Base-by-base conservation (phyloP, 2,113 vertebrate species). In the Trematocara marginatum region DNA sequence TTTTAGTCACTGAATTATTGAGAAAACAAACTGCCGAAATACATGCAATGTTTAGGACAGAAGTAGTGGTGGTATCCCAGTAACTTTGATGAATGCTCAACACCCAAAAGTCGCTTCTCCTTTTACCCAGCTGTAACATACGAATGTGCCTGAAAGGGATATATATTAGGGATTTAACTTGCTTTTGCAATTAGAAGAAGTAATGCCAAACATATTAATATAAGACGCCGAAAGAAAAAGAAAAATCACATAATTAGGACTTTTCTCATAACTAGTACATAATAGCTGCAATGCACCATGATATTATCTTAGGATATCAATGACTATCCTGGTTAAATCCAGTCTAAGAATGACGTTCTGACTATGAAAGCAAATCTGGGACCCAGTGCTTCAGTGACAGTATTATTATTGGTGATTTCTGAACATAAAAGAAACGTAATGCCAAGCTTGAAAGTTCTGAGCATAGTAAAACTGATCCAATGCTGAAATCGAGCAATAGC, bases 401-500 rank as follows among this genome's bases (percentile, higher is more conserved):
- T 76, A 71, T 57, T 52, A 29, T 49, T 16, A 56, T 6, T 54
- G 79, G 4, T 42, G 47, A 78, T 61, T 38, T 64, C 23, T 66
- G n/a, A 87, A 57, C 29, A 51, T 71, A 86, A 85, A 26, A 80
- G 7, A 74, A 86, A 90, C 3, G 7, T 59, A 71, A 54, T 9
- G 29, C 82, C 26, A 40, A 79, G 74, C 87, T 86, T 71, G 83
- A 64, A 84, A 31, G 79, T 90, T 52, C 29, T 10, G 34, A 71
- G 38, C 78, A 74, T 53, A 86, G 83, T 81, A 52, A 79, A 61
- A 89, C 20, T 10, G 20, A 38, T 61, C 56, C 3, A n/a, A 18
- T 84, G 38, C 79, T 83, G 86, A 66, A 83, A 49, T 82, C 40
- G 85, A 90, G 76, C 78, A 59, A 40, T n/a, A 82, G 69, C 38